Evolutionary conservation across 2,888 invertebrate genomes (phyloP).

Genomic region (Agonopterix arenella): DNA sequence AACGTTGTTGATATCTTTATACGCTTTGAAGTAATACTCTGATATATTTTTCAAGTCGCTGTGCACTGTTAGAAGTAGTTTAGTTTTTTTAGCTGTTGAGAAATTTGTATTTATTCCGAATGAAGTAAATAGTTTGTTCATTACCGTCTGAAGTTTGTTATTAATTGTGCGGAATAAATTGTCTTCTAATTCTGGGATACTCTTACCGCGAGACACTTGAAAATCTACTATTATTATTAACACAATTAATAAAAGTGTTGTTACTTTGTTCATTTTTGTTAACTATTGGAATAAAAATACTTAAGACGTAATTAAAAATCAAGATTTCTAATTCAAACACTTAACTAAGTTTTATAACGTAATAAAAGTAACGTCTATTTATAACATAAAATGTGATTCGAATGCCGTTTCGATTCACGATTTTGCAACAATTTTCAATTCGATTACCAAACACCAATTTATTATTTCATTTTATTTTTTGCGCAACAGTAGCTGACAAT

Average conservation of each 20-base stretch:
- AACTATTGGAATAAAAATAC: no score
- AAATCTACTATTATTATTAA: constrained; percentile 13
- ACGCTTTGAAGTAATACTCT: constrained; percentile 11
- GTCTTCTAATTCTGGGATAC: neutral
- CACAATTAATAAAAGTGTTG: neutral
- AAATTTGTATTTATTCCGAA: constrained; percentile 23
- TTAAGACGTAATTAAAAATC: no score
- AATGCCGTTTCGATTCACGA: no score
- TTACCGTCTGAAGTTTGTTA: constrained; percentile 18
- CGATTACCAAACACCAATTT: no score
- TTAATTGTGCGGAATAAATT: constrained; percentile 22
- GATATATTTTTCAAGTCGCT: constrained; percentile 24
- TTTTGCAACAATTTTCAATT: no score
- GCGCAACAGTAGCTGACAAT: no score
- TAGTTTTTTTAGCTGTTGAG: constrained; percentile 14
- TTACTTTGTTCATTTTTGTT: no score
- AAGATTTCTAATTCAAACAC: no score
- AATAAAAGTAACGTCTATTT: no score
- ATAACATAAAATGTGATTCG: no score
- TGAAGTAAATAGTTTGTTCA: constrained; percentile 27
- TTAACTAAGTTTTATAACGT: no score
- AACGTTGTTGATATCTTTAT: constrained; percentile 19
- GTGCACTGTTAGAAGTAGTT: constrained; percentile 25
- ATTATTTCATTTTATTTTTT: no score
- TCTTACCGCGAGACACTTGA: neutral